These are phyloP conservation scores for Neodiprion lecontei DNA, from an alignment of 1,140 invertebrate genomes.

Conservation along the genomic window DNA sequence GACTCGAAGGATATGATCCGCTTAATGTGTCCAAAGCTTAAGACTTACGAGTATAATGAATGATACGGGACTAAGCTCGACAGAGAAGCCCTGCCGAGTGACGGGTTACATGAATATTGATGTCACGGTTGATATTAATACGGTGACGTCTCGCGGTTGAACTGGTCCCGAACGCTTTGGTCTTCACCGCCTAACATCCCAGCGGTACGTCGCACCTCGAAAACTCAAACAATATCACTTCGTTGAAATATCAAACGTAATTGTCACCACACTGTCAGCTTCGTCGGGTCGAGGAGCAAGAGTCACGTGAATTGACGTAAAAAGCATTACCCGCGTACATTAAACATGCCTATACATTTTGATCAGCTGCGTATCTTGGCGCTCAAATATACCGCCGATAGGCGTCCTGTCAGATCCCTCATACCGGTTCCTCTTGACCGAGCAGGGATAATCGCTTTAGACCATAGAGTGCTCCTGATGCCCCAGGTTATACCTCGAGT, in stretches of 20 bases:
- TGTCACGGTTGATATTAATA: slow-evolving; percentile 39
- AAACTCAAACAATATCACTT: not conserved
- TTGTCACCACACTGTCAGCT: slow-evolving; percentile 5
- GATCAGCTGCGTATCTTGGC: not conserved
- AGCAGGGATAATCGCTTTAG: slow-evolving; percentile 4
- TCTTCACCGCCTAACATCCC: not conserved
- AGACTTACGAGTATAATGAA: slow-evolving; percentile 52
- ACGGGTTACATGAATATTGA: slow-evolving; percentile 54
- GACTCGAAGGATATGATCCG: slow-evolving; percentile 54
- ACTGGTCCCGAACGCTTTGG: not conserved
- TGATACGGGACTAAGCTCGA: slow-evolving; percentile 50
- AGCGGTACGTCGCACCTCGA: not conserved
- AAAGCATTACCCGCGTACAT: no score
- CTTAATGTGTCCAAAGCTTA: slow-evolving; percentile 48
- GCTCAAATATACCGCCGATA: not conserved
- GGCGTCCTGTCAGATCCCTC: no score
- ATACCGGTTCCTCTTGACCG: not conserved
- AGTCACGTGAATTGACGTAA: no score
- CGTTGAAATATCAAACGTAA: not conserved
- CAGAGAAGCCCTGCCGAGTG: slow-evolving; percentile 46
- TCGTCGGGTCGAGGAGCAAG: not conserved
- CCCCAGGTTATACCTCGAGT: no score
- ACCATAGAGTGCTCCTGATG: not conserved
- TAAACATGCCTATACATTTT: not conserved
- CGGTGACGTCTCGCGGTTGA: slow-evolving; percentile 30